Evolutionary conservation across 2,797 vertebrate species (phyloP), one percentile per base, ranked within the genome.

Genomic region (Phalloptychus januarius): DNA sequence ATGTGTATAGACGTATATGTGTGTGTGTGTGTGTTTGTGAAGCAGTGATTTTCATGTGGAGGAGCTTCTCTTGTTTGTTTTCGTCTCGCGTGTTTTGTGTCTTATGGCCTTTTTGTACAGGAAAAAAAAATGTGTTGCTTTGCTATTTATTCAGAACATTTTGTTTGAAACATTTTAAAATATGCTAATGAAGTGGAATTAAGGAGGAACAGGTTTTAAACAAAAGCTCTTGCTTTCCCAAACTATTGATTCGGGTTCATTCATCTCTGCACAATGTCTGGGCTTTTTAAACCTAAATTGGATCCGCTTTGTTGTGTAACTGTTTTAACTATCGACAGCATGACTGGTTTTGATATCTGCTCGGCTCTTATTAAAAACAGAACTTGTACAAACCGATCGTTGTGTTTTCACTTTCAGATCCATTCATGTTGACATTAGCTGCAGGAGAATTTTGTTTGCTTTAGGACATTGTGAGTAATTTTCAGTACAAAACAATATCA

Each of bases 401-500:
- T 78, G 71, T 5, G 7, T 25, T 16, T 82, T 83, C 78, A 61
- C 74, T 71, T 79, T 80, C 42, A 50, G 12, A 80, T 78, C 65
- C 28, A 16, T 28, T 75, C 70, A 80, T 83, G 6, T 76, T 25
- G 28, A 46, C 69, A 75, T 71, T 44, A 79, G 46, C 77, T 76
- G 71, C 45, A 74, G 48, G 83, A 67, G 7, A 52, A 81, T 80
- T 84, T 72, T 56, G 25, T 79, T 85, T 63, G 82, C 85, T 86
- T 77, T 74, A 85, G 73, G 85, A 86, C 56, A 81, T 81, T 63
- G 70, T 80, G 70, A 73, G 80, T 91, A 89, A 93, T 90, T 90
- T 87, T 93, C 90, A 93, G 93, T 93, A 92, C 93, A 85, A 87
- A 83, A 83, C 82, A 25, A 71, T 88, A 81, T 83, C 74, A 52